These are phyloP conservation scores for Takifugu bimaculatus DNA, from an alignment of 2,113 vertebrate genomes.

Conservation along the genomic window DNA sequence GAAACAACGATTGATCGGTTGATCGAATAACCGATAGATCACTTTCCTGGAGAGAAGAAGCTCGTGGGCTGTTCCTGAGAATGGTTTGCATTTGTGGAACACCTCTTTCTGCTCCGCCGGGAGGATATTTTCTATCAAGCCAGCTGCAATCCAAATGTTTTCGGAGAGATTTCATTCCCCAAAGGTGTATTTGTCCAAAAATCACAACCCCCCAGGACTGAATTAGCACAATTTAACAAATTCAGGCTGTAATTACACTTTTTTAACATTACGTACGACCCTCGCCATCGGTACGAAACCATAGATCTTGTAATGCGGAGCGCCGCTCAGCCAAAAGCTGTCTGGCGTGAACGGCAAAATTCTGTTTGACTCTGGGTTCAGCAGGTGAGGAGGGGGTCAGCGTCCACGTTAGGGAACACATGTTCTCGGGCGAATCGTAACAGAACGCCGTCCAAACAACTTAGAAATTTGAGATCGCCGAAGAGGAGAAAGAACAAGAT, in stretches of 20 bases:
- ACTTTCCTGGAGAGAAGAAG: not conserved
- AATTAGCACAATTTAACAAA: conserved; percentile 44
- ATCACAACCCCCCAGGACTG: conserved; percentile 28
- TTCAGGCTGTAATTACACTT: conserved; percentile 16
- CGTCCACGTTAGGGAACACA: conserved; percentile 50
- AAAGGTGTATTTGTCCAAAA: conserved; percentile 22
- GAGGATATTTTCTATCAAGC: conserved; percentile 36
- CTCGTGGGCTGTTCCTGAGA: not conserved
- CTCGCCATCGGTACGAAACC: not conserved
- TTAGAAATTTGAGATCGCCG: conserved; percentile 54
- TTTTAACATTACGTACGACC: conserved; percentile 3
- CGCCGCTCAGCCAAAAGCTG: conserved; percentile 6
- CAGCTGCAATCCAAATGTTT: conserved; percentile 53
- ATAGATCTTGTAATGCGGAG: not conserved
- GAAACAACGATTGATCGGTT: not conserved
- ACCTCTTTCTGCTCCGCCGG: conserved; percentile 15
- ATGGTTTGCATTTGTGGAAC: conserved; percentile 7
- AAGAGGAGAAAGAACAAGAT: conserved; percentile 38
- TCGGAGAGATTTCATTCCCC: conserved; percentile 32
- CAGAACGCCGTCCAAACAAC: conserved; percentile 39
- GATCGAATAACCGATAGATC: not conserved
- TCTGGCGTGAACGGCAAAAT: conserved; percentile 26
- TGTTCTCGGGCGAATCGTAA: conserved; percentile 53
- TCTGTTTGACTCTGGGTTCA: conserved; percentile 45
- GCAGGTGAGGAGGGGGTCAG: conserved; percentile 11